Evolutionary conservation across 2,113 vertebrate genomes (phyloP).

Genomic region (Daphoenositta chrysoptera): DNA sequence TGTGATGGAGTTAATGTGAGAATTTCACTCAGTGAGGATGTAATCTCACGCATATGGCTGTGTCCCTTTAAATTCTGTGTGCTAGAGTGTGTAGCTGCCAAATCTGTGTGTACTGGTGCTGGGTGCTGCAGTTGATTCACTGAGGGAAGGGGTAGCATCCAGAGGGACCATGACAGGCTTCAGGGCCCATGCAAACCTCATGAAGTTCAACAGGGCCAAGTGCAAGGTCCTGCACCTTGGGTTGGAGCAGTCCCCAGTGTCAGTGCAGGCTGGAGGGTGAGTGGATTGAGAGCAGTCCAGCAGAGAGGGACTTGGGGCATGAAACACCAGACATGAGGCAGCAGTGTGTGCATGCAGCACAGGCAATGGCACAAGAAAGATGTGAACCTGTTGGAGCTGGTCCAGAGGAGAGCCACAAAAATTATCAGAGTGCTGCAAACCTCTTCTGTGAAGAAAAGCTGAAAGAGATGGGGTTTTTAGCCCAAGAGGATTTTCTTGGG

Average conservation of each 20-base stretch:
- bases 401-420: background rate
- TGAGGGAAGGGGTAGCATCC: background rate
- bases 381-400: background rate
- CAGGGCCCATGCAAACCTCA: background rate
- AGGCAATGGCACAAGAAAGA: background rate
- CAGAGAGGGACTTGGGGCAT: background rate
- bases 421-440: background rate
- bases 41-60: background rate
- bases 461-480: background rate
- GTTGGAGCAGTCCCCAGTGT: accelerated
- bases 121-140: background rate
- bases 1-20: background rate
- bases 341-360: background rate
- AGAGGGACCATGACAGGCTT: background rate
- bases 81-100: background rate
- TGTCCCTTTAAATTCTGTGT: slow-evolving; percentile 36
- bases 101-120: background rate
- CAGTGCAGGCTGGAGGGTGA: background rate
- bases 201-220: background rate
- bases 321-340: background rate
- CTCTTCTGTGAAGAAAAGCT: background rate
- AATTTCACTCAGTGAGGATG: background rate
- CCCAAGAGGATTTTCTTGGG: background rate
- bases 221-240: background rate
- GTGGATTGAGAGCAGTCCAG: background rate